Evolutionary conservation across 2,113 vertebrate species (phyloP), one percentile per base, ranked within the genome.

Genomic region (Sceloporus undulatus): DNA sequence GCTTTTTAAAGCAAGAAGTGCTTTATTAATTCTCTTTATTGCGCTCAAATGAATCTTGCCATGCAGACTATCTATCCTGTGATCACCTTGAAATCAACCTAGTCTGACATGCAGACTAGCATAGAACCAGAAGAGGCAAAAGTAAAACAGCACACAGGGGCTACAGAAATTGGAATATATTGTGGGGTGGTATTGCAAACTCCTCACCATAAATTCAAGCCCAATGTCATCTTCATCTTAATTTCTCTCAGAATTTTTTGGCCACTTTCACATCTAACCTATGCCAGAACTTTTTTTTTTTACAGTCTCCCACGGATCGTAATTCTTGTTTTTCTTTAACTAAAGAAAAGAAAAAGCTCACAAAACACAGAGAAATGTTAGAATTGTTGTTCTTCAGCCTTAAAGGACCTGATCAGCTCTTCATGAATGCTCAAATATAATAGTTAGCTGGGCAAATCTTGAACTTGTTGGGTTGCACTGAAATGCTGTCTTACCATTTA

Each of bases 371-470:
- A 73, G 10, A 18, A 14, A 21, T 25, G 13, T 34, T 40, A 40
- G 34, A 82, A 65, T 40, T 82, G 79, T 66, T 82, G 9, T 65
- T 65, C 79, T 21, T 7, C 27, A 66, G 34, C 59, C 62, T 82
- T 82, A 13, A 65, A 5, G 80, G 62, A 68, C 34, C 25, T 29
- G 25, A 70, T 65, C 25, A 68, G 65, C 13, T 82, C 68, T 68
- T 62, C 81, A 70, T 29, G 40, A 82, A 82, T 68, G 68, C 40
- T 29, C 81, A 48, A 68, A 82, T 82, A 68, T 42, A 82, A 34
- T 3, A 70, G 38, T 27, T 25, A 68, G 40, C 34, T 25, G n/a
- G 34, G 79, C 79, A 82, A 82, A 66, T 27, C 40, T 68, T 82
- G 40, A 14, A 70, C 65, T 68, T 68, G 27, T 7, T 68, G 38